These are phyloP conservation scores for Ptilonorhynchus violaceus DNA, from an alignment of 2,113 vertebrate species.

Conservation along the genomic window DNA sequence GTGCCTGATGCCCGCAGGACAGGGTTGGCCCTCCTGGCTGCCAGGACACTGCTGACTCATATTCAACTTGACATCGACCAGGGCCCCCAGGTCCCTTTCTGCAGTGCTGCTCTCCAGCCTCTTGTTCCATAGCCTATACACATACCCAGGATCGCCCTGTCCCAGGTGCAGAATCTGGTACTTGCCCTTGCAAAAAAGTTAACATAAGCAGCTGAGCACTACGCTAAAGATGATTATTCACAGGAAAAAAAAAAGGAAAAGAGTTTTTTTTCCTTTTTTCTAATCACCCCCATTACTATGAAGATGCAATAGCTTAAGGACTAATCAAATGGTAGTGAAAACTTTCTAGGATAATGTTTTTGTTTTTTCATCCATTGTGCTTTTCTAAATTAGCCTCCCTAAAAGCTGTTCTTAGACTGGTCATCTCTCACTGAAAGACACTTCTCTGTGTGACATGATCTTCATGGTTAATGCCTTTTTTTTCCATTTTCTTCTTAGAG, in stretches of 20 bases:
- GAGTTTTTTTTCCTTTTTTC: neutral
- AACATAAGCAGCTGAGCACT: neutral
- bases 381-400: neutral
- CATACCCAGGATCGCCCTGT: neutral
- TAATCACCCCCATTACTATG: neutral
- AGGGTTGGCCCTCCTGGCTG: accelerated
- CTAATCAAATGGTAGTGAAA: neutral
- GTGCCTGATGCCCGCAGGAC: neutral
- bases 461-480: neutral
- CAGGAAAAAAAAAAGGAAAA: neutral
- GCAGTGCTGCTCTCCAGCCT: neutral
- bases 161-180: neutral
- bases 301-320: neutral
- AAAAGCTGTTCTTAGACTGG: neutral
- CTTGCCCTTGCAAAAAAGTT: neutral
- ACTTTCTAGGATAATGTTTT: neutral
- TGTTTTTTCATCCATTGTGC: neutral
- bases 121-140: neutral
- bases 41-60: neutral
- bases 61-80: accelerated
- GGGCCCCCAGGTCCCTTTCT: neutral
- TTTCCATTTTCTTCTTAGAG: neutral
- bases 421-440: neutral
- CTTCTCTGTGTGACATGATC: neutral
- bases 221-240: neutral